A percentile compares a stretch with the other conserved stretches of the same genome.
phyloP scores from a whole-genome alignment of 1,140 invertebrate genomes.

The Archivesica marissinica region DNA sequence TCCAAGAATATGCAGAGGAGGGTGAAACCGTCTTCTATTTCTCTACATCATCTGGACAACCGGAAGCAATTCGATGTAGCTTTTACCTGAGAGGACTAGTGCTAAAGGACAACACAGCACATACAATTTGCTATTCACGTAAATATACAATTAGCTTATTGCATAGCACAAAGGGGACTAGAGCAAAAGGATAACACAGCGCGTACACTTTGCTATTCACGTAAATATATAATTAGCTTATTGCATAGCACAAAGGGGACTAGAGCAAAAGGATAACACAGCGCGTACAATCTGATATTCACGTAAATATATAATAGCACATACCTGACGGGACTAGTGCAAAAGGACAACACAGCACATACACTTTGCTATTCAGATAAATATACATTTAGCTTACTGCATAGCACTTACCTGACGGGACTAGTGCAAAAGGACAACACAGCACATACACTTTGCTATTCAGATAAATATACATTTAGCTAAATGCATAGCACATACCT shows the following conservation, averaged over 20 bases:
- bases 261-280: too few species aligned
- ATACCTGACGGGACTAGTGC: conserved; percentile 53
- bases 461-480: conserved; percentile 6
- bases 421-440: too few species aligned
- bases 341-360: conserved; percentile 40
- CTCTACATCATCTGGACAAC: conserved; percentile 42
- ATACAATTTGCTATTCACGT: conserved; percentile 48
- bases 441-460: conserved; percentile 32
- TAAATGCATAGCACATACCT: too few species aligned
- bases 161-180: too few species aligned
- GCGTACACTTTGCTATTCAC: conserved; percentile 34
- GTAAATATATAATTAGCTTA: conserved; percentile 23
- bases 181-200: too few species aligned
- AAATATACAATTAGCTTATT: too few species aligned
- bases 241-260: too few species aligned
- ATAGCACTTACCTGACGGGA: too few species aligned
- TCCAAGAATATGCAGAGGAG: conserved; percentile 88
- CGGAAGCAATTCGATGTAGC: conserved; percentile 65
- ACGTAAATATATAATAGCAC: too few species aligned
- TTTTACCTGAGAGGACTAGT: conserved; percentile 58
- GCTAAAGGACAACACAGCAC: conserved; percentile 35
- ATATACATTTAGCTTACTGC: too few species aligned
- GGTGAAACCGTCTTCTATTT: conserved; percentile 83
- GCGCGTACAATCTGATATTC: too few species aligned
- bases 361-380: conserved; percentile 46